These are phyloP conservation scores for Elephas maximus DNA, from an alignment of 2,113 vertebrate species.

Conservation along the genomic window DNA sequence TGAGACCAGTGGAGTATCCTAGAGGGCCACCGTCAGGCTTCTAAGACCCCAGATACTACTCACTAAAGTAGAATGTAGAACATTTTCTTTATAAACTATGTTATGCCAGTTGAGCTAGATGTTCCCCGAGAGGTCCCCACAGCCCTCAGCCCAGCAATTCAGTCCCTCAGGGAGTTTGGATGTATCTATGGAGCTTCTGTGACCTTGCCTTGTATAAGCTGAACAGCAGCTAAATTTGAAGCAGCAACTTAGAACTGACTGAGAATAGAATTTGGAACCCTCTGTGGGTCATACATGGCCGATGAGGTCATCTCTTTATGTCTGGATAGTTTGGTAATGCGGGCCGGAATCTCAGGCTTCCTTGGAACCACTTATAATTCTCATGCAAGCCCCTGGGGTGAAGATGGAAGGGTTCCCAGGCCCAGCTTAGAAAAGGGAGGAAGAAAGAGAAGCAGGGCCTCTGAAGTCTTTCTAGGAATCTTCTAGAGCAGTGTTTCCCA, in stretches of 20 bases:
- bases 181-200: too few species aligned
- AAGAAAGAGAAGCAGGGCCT: not conserved
- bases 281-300: not conserved
- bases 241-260: not conserved
- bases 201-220: too few species aligned
- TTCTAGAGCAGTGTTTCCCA: not conserved
- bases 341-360: not conserved
- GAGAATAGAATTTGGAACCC: not conserved
- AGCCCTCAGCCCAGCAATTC: too few species aligned
- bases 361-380: not conserved
- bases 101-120: too few species aligned
- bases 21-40: too few species aligned
- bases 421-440: too few species aligned
- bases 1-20: too few species aligned
- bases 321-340: not conserved
- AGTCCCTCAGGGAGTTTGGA: too few species aligned
- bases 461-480: not conserved
- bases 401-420: not conserved
- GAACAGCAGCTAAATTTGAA: not conserved
- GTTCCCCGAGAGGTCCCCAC: too few species aligned
- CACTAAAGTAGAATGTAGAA: too few species aligned
- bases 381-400: not conserved
- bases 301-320: constrained; percentile 8
- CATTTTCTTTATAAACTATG: too few species aligned
- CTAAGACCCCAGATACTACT: too few species aligned